Evolutionary conservation across 1,140 invertebrate species (phyloP).

Genomic region (Zelostemma sp.): DNA sequence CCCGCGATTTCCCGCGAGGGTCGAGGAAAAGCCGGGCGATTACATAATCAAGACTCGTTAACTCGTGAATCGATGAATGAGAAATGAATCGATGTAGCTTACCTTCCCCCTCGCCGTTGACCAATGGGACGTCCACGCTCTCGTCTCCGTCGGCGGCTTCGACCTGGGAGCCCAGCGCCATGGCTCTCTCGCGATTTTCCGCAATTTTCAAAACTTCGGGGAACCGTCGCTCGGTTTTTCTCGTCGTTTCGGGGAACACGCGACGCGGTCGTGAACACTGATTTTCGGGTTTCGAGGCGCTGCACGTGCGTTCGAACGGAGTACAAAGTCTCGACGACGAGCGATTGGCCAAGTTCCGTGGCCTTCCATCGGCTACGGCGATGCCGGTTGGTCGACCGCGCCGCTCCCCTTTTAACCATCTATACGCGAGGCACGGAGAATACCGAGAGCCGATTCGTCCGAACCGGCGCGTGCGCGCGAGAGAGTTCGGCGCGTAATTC

Average conservation of each 20-base stretch:
- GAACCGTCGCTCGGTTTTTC: neutral
- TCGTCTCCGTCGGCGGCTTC: constrained; percentile 60
- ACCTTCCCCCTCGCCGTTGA: constrained; percentile 53
- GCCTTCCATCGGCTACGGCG: constrained; percentile 36
- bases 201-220: constrained; percentile 23
- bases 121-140: constrained; percentile 57
- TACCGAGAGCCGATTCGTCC: too few relatives aligned
- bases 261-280: constrained; percentile 16
- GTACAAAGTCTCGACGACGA: constrained; percentile 55
- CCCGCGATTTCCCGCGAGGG: neutral
- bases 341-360: constrained; percentile 46
- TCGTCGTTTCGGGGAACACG: neutral
- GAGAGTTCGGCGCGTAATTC: too few relatives aligned
- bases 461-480: too few relatives aligned
- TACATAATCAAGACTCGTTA: too few relatives aligned
- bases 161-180: constrained; percentile 67
- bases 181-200: constrained; percentile 35
- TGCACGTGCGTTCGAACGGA: constrained; percentile 62
- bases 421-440: too few relatives aligned
- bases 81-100: constrained; percentile 44
- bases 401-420: too few relatives aligned
- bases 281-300: constrained; percentile 25
- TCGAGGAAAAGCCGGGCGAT: too few relatives aligned
- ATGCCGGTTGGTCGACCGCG: constrained; percentile 32
- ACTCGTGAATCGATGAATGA: too few relatives aligned